phyloP scores from a whole-genome alignment of 2,888 invertebrate species.

The Tetragonisca angustula region DNA sequence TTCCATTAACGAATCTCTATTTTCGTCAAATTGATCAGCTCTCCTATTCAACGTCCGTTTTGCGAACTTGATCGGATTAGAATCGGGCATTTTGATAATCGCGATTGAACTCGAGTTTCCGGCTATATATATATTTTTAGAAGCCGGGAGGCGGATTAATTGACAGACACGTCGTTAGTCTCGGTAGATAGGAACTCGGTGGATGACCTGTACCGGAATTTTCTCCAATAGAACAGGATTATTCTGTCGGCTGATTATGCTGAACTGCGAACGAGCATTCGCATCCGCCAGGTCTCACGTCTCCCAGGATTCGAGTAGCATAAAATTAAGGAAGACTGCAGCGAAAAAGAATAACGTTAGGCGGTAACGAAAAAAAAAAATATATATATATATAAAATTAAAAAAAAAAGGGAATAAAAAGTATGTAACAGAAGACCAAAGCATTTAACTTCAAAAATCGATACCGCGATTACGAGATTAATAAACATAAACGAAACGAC shows the following conservation, averaged over 20 bases:
- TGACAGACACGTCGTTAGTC: slow-evolving; percentile 13
- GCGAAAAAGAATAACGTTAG: slow-evolving; percentile 26
- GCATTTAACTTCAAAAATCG: slow-evolving; percentile 25
- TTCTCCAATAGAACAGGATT: not conserved
- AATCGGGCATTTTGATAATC: not conserved
- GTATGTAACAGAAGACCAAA: slow-evolving; percentile 50
- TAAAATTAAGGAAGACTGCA: slow-evolving; percentile 47
- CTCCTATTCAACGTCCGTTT: not conserved
- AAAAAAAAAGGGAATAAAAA: not conserved
- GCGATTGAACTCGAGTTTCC: not conserved
- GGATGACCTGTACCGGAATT: not conserved
- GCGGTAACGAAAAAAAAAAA: not conserved
- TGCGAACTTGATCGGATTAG: not conserved
- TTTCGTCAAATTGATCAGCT: not conserved
- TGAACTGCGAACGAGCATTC: slow-evolving; percentile 5
- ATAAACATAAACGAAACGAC: slow-evolving; percentile 55
- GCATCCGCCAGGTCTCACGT: slow-evolving; percentile 16
- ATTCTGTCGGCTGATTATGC: not conserved
- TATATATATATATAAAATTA: too few relatives aligned
- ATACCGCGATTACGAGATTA: slow-evolving; percentile 36
- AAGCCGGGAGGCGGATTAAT: slow-evolving; percentile 1
- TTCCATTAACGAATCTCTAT: not conserved
- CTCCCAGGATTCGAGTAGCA: slow-evolving; percentile 3
- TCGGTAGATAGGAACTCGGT: slow-evolving; percentile 2
- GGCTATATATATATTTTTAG: slow-evolving; percentile 20